Percentiles rank a stretch among this genome's conserved stretches.
These are phyloP conservation scores for Anableps anableps DNA, from an alignment of 2,797 vertebrate genomes.

Conservation along the genomic window DNA sequence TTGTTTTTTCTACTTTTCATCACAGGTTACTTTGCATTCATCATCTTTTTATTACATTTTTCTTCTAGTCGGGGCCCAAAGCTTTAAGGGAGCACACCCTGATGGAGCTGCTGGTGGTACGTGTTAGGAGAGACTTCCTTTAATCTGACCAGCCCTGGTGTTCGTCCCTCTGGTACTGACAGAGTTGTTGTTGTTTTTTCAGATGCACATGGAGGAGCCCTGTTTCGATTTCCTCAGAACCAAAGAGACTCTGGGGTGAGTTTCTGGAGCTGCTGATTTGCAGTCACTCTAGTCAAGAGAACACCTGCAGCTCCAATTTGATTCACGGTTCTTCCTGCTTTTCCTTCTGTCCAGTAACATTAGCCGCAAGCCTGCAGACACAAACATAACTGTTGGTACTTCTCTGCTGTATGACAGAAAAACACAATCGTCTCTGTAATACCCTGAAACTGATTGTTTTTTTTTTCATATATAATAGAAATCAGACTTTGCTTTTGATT, in stretches of 20 bases:
- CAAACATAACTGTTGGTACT: neutral
- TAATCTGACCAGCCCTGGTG: conserved; percentile 11
- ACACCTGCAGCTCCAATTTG: neutral
- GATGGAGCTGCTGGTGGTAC: conserved; percentile 96
- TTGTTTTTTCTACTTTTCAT: neutral
- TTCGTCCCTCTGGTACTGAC: neutral
- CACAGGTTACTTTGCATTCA: neutral
- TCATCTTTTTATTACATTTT: neutral
- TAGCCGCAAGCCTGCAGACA: neutral
- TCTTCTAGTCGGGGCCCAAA: conserved; percentile 88
- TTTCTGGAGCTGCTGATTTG: neutral
- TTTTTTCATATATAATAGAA: neutral
- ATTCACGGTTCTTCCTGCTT: neutral
- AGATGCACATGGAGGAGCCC: conserved; percentile 99
- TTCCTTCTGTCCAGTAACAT: neutral
- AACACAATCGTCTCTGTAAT: neutral
- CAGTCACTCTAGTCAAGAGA: neutral
- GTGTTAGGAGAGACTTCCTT: conserved; percentile 48
- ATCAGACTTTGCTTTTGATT: neutral
- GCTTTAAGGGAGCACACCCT: conserved; percentile 89
- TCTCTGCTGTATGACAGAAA: neutral
- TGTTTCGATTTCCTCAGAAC: conserved; percentile 97
- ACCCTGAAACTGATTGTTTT: neutral
- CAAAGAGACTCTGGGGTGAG: conserved; percentile 94
- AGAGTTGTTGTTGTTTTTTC: conserved; percentile 37